phyloP scores from a whole-genome alignment of 2,113 vertebrate species.

The Pollachius pollachius region DNA sequence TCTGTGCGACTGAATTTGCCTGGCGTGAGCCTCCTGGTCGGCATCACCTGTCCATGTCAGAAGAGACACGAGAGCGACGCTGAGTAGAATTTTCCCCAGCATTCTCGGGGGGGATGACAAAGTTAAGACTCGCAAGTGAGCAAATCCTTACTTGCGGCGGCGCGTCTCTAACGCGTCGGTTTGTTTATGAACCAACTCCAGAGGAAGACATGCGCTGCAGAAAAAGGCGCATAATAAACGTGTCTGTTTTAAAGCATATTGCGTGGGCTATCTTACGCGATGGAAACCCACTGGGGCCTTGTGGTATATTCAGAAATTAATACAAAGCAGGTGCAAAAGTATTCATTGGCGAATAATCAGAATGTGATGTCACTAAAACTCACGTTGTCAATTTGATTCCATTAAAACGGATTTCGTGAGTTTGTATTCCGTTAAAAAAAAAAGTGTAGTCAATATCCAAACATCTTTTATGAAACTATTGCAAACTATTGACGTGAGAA shows the following conservation, averaged over 20 bases:
- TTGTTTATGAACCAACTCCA: slow-evolving; percentile 38
- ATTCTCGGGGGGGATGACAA: slow-evolving; percentile 35
- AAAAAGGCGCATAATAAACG: slow-evolving; percentile 6
- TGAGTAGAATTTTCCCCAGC: slow-evolving; percentile 63
- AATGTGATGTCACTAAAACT: slow-evolving; percentile 28
- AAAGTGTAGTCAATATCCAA: background rate
- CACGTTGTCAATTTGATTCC: slow-evolving; percentile 7
- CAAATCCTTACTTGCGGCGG: slow-evolving; percentile 19
- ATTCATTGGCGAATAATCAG: slow-evolving; percentile 30
- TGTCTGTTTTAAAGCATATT: slow-evolving; percentile 33
- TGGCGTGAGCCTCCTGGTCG: slow-evolving; percentile 37
- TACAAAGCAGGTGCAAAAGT: background rate
- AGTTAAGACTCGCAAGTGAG: slow-evolving; percentile 2
- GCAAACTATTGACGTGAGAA: too few relatives aligned
- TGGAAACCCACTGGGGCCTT: slow-evolving; percentile 7
- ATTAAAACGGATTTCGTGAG: too few relatives aligned
- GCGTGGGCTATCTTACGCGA: background rate
- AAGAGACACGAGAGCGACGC: slow-evolving; percentile 73
- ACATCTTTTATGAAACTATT: too few relatives aligned
- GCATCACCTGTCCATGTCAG: slow-evolving; percentile 72
- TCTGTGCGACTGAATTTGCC: slow-evolving; percentile 24
- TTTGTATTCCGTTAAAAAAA: slow-evolving; percentile 11
- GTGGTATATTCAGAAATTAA: background rate
- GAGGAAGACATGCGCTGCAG: slow-evolving; percentile 19
- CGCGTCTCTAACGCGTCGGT: slow-evolving; percentile 46